Conservation (phyloP, 2,797 vertebrate species). For the Darevskia mixta region DNA sequence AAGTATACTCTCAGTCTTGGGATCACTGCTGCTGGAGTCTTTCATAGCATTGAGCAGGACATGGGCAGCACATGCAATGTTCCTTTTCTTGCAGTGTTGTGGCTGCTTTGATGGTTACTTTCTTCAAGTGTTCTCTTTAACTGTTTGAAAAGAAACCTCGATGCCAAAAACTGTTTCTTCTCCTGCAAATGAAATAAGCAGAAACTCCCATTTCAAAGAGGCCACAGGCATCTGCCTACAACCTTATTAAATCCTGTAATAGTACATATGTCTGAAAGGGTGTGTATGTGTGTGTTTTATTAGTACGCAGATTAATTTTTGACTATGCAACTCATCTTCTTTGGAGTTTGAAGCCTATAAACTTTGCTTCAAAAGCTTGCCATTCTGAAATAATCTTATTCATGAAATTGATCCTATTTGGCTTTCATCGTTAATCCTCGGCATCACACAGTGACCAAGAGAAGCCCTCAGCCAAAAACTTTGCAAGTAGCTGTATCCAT, state of each 20-base stretch:
- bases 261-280: not conserved
- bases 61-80: not conserved
- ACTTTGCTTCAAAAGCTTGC: not conserved
- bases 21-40: not conserved
- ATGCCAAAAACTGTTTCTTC: not conserved
- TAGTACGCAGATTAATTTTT: constrained; percentile 11
- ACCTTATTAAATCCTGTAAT: constrained; percentile 6
- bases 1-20: not conserved
- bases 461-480: not conserved
- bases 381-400: not conserved
- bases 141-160: not conserved
- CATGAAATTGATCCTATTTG: not conserved
- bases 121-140: not conserved
- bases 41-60: not conserved
- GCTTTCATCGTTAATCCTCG: not conserved
- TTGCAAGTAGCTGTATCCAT: not conserved
- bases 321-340: not conserved
- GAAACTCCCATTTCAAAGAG: not conserved
- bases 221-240: not conserved
- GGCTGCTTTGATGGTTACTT: not conserved
- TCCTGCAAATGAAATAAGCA: constrained; percentile 8
- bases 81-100: not conserved
- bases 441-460: not conserved
- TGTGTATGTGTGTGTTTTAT: constrained; percentile 22
- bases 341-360: not conserved